These are phyloP conservation scores for Umimayanthus chanpuru DNA, from an alignment of 92 coral and sea anemone genomes.

Conservation along the genomic window DNA sequence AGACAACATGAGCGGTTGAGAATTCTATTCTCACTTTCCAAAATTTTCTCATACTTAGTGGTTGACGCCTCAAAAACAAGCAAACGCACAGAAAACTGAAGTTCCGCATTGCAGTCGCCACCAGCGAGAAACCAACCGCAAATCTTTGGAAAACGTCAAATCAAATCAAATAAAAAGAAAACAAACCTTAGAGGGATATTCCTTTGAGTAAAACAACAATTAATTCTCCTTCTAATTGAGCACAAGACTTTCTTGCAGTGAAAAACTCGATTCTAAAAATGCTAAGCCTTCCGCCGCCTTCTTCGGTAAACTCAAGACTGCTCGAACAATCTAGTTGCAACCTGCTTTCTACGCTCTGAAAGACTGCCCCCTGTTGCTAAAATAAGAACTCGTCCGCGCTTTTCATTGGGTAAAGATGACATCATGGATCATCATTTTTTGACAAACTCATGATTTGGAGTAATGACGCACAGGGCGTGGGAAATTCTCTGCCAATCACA, in stretches of 20 bases:
- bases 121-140: neutral
- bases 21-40: neutral
- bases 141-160: neutral
- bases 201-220: neutral
- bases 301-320: neutral
- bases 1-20: neutral
- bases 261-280: neutral
- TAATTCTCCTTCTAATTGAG: neutral
- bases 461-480: neutral
- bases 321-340: neutral
- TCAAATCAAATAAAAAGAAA: neutral
- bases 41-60: neutral
- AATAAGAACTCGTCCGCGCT: neutral
- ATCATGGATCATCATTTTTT: neutral
- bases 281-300: neutral
- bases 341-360: neutral
- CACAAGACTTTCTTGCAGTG: neutral
- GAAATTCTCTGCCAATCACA: neutral
- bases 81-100: conserved; percentile 1
- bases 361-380: conserved; percentile 1
- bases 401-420: conserved; percentile 14
- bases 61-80: neutral
- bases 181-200: conserved; percentile 14
- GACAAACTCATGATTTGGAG: neutral
- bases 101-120: conserved; percentile 32